Evolutionary conservation across 23 tunicate genomes (phyloP).

Genomic region (Ascidia mentula): DNA sequence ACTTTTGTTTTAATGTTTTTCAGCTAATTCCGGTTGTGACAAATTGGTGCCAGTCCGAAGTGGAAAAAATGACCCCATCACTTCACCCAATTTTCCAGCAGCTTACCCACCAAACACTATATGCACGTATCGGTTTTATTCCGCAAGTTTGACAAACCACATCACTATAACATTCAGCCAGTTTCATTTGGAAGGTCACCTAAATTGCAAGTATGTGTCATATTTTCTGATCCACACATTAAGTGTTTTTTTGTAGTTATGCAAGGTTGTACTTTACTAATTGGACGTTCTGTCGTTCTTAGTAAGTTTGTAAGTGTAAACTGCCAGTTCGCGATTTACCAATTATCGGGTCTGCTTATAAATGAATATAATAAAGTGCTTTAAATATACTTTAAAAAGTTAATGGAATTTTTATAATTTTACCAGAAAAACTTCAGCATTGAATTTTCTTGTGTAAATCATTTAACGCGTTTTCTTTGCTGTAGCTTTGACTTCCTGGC

Average conservation of each 20-base stretch:
- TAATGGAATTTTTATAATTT: not conserved
- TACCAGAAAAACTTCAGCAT: not conserved
- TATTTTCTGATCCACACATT: no score
- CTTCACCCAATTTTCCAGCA: conserved; percentile 42
- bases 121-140: conserved; percentile 42
- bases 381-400: not conserved
- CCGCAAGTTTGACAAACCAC: conserved; percentile 19
- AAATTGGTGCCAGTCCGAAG: conserved; percentile 24
- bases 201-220: conserved; percentile 63
- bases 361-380: no score
- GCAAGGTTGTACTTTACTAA: no score
- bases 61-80: conserved; percentile 40
- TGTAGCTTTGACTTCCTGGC: conserved; percentile 80
- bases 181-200: conserved; percentile 62
- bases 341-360: no score
- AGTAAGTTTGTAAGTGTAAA: no score
- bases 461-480: no score
- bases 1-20: no score
- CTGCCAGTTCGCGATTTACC: no score
- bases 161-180: conserved; percentile 35
- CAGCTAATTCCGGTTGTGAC: conserved; percentile 50
- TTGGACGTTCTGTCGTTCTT: no score
- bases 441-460: no score
- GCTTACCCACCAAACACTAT: conserved; percentile 33
- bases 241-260: no score